phyloP scores from a whole-genome alignment of 1,140 invertebrate genomes.

The Conus ventricosus region DNA sequence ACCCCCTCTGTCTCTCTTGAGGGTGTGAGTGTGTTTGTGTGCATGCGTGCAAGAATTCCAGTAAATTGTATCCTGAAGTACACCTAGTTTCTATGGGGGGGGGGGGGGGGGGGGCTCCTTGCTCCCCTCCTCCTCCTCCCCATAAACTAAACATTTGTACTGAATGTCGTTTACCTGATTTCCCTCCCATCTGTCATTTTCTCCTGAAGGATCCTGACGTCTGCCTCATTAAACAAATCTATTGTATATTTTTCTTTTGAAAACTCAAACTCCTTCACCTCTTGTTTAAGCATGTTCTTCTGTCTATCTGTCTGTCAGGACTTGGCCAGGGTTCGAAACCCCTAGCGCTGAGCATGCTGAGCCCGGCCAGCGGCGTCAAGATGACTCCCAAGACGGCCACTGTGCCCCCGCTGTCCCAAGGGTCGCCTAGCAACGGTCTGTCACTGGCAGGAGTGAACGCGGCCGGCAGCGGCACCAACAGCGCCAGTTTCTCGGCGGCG shows the following conservation, averaged over 20 bases:
- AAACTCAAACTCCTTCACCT: too few species aligned
- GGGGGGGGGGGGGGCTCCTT: too few species aligned
- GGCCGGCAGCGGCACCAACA: conserved; percentile 67
- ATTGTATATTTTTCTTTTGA: too few species aligned
- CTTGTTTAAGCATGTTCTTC: not conserved
- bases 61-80: too few species aligned
- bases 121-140: too few species aligned
- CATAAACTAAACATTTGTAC: too few species aligned
- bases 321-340: conserved; percentile 69
- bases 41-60: too few species aligned
- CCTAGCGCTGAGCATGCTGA: conserved; percentile 70
- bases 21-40: too few species aligned
- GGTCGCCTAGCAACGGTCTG: conserved; percentile 68
- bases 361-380: conserved; percentile 58
- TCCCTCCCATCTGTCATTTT: not conserved
- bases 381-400: conserved; percentile 69
- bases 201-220: not conserved
- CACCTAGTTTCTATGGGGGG: too few species aligned
- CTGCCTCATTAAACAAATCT: not conserved
- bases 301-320: conserved; percentile 53
- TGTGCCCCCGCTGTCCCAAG: conserved; percentile 70
- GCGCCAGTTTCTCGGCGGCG: conserved; percentile 84
- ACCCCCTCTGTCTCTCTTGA: too few species aligned
- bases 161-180: not conserved
- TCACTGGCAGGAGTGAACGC: conserved; percentile 54